Evolutionary conservation across 2,888 invertebrate genomes (phyloP).

Genomic region (Lissonota sp.): DNA sequence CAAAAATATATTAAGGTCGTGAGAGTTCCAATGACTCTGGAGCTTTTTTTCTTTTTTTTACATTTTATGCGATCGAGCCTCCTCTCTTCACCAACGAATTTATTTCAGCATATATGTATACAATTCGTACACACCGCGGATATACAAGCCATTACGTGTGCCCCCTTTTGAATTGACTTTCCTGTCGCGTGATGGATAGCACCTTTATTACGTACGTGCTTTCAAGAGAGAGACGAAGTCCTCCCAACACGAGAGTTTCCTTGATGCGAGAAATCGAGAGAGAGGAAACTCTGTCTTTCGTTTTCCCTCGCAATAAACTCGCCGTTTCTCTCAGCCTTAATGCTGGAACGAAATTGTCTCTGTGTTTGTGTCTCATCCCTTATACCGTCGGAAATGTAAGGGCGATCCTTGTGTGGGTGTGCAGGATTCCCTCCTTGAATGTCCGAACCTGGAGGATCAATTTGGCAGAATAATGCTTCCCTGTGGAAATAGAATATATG

Average conservation of each 20-base stretch:
- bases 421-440: background rate
- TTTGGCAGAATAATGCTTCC: too few species aligned
- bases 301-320: slow-evolving; percentile 64
- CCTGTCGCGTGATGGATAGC: slow-evolving; percentile 63
- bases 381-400: background rate
- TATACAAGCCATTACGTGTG: slow-evolving; percentile 43
- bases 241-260: slow-evolving; percentile 39
- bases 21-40: background rate
- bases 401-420: background rate
- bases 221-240: slow-evolving; percentile 20
- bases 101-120: slow-evolving; percentile 6
- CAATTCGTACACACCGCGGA: background rate
- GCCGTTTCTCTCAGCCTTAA: slow-evolving; percentile 25
- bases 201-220: slow-evolving; percentile 65
- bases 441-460: background rate
- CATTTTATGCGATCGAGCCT: background rate
- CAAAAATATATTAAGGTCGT: slow-evolving; percentile 32
- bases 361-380: slow-evolving; percentile 1
- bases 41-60: slow-evolving; percentile 2
- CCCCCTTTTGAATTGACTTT: slow-evolving; percentile 56
- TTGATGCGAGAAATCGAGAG: slow-evolving; percentile 32
- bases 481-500: too few species aligned
- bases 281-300: slow-evolving; percentile 58
- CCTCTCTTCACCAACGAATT: slow-evolving; percentile 40
- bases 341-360: slow-evolving; percentile 24